A percentile compares a stretch with the other conserved stretches of the same genome.
These are phyloP conservation scores for Strigamia crassipes DNA, from an alignment of 2,888 invertebrate species.

Conservation along the genomic window DNA sequence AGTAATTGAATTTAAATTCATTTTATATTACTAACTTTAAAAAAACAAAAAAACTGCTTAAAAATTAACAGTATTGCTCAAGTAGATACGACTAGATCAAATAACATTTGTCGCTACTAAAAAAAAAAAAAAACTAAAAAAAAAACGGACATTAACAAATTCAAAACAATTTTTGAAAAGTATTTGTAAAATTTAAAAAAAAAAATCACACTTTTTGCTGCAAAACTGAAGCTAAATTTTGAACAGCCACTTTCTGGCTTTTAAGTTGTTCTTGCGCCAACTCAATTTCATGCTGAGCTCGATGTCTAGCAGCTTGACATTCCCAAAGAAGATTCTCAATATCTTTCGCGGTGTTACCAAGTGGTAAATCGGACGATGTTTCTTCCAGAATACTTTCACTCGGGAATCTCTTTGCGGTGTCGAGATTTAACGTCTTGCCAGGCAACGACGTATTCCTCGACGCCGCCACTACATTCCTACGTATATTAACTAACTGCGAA, in stretches of 20 bases:
- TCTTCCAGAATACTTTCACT: not conserved
- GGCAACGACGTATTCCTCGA: not conserved
- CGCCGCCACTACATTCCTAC: constrained; percentile 34
- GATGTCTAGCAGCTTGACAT: constrained; percentile 41
- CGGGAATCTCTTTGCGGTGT: not conserved
- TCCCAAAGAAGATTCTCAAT: constrained; percentile 42
- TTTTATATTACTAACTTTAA: not conserved
- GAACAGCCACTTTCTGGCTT: constrained; percentile 37
- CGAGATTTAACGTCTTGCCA: not conserved
- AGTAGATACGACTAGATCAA: constrained; percentile 32
- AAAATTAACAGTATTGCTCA: constrained; percentile 35
- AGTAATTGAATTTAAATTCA: not conserved
- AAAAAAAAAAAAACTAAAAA: not conserved
- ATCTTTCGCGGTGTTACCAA: constrained; percentile 19
- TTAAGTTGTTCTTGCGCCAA: constrained; percentile 45
- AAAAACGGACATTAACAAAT: not conserved
- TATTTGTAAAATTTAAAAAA: not conserved
- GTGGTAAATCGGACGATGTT: not conserved
- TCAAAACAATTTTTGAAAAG: too few relatives aligned
- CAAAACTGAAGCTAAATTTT: constrained; percentile 41
- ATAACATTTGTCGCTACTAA: constrained; percentile 6
- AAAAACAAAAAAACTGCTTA: not conserved
- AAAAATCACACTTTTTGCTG: constrained; percentile 17
- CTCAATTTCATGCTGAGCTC: constrained; percentile 45
- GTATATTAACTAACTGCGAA: constrained; percentile 35